A percentile compares a stretch with the other conserved stretches of the same genome.
phyloP scores from a whole-genome alignment of 2,888 invertebrate genomes.

The Plebejus anna region DNA sequence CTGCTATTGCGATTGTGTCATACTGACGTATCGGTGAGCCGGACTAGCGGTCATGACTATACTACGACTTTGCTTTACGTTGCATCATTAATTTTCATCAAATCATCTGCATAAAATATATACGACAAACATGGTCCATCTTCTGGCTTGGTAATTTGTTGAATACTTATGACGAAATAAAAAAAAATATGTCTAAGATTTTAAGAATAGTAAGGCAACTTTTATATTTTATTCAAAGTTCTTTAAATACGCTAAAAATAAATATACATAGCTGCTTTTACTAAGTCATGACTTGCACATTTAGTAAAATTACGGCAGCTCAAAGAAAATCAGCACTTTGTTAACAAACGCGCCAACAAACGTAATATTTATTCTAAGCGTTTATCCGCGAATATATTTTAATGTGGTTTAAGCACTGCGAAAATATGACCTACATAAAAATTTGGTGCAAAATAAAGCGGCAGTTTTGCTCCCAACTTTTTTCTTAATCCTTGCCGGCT shows the following conservation, averaged over 20 bases:
- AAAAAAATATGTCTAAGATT: not conserved
- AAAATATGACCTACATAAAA: constrained; percentile 15
- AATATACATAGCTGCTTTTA: not conserved
- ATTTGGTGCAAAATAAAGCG: not conserved
- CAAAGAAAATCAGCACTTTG: not conserved
- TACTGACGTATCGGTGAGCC: not conserved
- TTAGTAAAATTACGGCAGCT: not conserved
- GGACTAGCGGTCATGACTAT: not conserved
- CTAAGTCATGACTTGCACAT: not conserved
- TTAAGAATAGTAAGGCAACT: not conserved
- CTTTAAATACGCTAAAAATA: not conserved
- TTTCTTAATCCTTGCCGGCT: constrained; percentile 14
- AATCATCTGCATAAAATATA: not conserved
- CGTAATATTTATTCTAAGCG: not conserved
- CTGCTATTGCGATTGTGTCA: not conserved
- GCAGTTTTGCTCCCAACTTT: not conserved
- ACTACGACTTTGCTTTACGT: not conserved
- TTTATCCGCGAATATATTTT: constrained; percentile 6
- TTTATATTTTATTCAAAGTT: not conserved
- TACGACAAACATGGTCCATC: not conserved
- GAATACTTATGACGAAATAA: not conserved
- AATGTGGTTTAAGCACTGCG: constrained; percentile 5
- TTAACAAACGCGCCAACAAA: not conserved
- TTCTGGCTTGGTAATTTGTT: not conserved
- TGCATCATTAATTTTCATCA: not conserved